A percentile compares a stretch with the other conserved stretches of the same genome.
phyloP scores from a whole-genome alignment of 2,113 vertebrate species.

The Accipiter virgatus region DNA sequence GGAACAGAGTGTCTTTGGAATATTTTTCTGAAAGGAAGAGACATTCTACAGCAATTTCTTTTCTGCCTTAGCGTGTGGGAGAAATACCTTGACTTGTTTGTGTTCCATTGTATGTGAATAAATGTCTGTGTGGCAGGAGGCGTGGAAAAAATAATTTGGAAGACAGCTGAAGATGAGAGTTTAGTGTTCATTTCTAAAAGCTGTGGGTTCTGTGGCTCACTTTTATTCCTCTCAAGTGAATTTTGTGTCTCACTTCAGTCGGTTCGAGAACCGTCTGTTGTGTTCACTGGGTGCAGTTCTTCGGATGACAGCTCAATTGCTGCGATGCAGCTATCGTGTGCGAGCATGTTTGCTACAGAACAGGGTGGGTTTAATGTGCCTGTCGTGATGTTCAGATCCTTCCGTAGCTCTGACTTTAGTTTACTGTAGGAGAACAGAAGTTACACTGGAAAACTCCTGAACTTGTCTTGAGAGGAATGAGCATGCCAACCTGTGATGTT shows the following conservation, averaged over 20 bases:
- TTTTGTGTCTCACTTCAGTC: background rate
- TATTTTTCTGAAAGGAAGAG: background rate
- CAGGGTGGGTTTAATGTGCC: fast-evolving
- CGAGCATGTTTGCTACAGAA: fast-evolving
- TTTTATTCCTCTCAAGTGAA: background rate
- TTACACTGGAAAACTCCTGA: fast-evolving
- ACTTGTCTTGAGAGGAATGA: background rate
- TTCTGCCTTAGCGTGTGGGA: background rate
- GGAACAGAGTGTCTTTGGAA: background rate
- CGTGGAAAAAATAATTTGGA: background rate
- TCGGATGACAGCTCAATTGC: background rate
- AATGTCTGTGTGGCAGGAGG: background rate
- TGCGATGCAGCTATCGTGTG: fast-evolving
- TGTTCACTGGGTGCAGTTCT: background rate
- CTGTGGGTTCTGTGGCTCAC: background rate
- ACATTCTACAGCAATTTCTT: background rate
- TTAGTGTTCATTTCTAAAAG: background rate
- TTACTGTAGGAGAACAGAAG: background rate
- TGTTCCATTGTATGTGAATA: fast-evolving
- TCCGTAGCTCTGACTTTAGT: background rate
- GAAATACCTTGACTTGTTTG: background rate
- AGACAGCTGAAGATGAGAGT: background rate
- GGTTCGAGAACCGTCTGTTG: background rate
- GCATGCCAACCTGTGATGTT: background rate
- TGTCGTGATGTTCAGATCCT: fast-evolving